Base-by-base conservation (phyloP, 23 tunicate species). In the Trididemnum clinides region DNA sequence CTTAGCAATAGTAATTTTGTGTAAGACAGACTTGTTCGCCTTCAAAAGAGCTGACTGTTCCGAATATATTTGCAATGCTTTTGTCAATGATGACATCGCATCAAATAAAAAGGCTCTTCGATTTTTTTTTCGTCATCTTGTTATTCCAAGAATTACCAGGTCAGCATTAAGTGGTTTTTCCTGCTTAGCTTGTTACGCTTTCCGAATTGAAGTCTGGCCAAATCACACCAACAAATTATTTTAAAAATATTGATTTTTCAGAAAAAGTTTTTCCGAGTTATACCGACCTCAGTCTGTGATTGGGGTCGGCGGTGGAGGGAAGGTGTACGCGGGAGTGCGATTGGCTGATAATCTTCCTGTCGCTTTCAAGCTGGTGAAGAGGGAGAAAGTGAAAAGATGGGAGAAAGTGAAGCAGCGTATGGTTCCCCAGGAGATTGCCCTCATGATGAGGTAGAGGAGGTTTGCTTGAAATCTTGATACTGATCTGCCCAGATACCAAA, bases 311-410 rank as follows among this genome's bases (percentile, higher is more conserved):
- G 98, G 98, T 1, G 92, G 98, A 15, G 98, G 98, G 3, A 84
- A 80, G 84, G 98, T 93, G 4, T 93, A 93, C 71, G 82, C 90
- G 1, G 98, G 93, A 1, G 28, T 44, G 15, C 58, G 98, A 84
- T 80, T 57, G 1, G 73, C 71, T 49, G 98, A 93, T 72, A 32
- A 50, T 22, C 62, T 70, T 12, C 91, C 93, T 1, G 89, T 93
- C 0, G 98, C 98, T 2, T 79, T 93, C 50, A 93, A 93, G 49
- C 82, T 85, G 30, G 87, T 93, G 76, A 84, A 80, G 87, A 35
- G 93, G 33, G 98, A 93, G 33, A 93, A 93, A 72, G 90, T 93
- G 1, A 93, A 93, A 35, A 64, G 98, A 54, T 93, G 98, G 98
- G 98, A 93, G 64, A 79, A 79, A 39, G 65, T 93, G 32, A 64